phyloP scores from a whole-genome alignment of 1,140 invertebrate genomes.

The Rhyacophila brunnea region DNA sequence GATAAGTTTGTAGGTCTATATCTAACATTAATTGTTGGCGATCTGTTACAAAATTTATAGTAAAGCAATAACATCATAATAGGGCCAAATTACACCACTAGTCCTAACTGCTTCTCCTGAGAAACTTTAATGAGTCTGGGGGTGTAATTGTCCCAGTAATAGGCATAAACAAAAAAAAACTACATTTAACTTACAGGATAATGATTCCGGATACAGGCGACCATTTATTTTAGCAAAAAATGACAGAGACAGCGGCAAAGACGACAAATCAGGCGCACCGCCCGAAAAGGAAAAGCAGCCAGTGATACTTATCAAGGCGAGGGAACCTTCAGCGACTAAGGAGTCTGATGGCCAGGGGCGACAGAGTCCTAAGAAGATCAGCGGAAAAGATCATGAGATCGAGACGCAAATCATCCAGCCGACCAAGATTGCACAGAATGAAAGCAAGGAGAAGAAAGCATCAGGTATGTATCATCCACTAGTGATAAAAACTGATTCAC shows the following conservation, averaged over 20 bases:
- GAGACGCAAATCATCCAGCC: slow-evolving; percentile 43
- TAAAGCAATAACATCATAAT: too few relatives aligned
- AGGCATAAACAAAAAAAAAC: too few relatives aligned
- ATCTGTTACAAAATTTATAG: too few relatives aligned
- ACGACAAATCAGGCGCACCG: slow-evolving; percentile 24
- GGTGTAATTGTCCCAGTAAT: too few relatives aligned
- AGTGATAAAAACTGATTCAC: too few relatives aligned
- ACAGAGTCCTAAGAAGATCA: slow-evolving; percentile 42
- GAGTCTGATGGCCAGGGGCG: slow-evolving; percentile 43
- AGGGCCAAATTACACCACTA: too few relatives aligned
- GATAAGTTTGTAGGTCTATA: too few relatives aligned
- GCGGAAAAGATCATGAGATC: slow-evolving; percentile 34
- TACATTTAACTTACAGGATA: slow-evolving; percentile 41
- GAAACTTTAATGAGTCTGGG: too few relatives aligned
- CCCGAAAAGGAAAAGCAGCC: slow-evolving; percentile 50
- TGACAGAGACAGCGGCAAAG: slow-evolving; percentile 45
- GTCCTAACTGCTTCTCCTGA: too few relatives aligned
- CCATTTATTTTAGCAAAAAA: slow-evolving; percentile 49
- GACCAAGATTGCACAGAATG: slow-evolving; percentile 52
- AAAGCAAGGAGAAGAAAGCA: slow-evolving; percentile 50
- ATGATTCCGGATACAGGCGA: slow-evolving; percentile 37
- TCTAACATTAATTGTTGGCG: too few relatives aligned
- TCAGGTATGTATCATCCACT: too few relatives aligned
- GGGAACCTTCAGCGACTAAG: slow-evolving; percentile 49
- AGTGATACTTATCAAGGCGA: slow-evolving; percentile 50